Evolutionary conservation across 2,113 vertebrate genomes (phyloP).

Genomic region (Capreolus pygargus): DNA sequence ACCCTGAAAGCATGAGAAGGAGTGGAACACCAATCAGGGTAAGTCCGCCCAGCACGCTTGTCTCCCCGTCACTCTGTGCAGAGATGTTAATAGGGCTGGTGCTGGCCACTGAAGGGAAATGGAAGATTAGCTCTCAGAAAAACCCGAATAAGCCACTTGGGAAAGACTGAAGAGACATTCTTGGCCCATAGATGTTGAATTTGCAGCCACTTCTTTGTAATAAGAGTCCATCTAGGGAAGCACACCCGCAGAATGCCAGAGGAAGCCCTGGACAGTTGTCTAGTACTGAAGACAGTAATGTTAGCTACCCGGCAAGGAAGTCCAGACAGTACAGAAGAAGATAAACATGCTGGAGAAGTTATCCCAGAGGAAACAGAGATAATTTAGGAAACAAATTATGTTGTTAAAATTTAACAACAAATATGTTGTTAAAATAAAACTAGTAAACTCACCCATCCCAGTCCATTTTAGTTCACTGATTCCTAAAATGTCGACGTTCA

Average conservation of each 20-base stretch:
- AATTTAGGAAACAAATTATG: neutral
- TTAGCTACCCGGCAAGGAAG: neutral
- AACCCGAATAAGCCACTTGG: neutral
- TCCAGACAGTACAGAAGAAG: neutral
- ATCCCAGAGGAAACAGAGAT: neutral
- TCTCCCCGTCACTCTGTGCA: neutral
- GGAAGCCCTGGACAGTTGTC: neutral
- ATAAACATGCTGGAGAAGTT: neutral
- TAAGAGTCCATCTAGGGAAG: neutral
- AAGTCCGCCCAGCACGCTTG: neutral
- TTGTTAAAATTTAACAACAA: neutral
- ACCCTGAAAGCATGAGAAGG: neutral
- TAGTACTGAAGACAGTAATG: neutral
- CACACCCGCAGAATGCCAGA: neutral
- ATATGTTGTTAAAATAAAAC: neutral
- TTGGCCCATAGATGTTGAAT: neutral
- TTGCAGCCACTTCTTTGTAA: neutral
- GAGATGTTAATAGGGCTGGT: neutral
- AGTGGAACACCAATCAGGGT: neutral
- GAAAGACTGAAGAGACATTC: neutral
- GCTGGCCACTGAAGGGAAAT: neutral
- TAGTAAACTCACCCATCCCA: neutral
- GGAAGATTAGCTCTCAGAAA: neutral
- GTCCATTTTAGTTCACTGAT: neutral
- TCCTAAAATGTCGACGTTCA: accelerated